Conservation (phyloP, 2,113 vertebrate species). For the Struthidea cinerea region DNA sequence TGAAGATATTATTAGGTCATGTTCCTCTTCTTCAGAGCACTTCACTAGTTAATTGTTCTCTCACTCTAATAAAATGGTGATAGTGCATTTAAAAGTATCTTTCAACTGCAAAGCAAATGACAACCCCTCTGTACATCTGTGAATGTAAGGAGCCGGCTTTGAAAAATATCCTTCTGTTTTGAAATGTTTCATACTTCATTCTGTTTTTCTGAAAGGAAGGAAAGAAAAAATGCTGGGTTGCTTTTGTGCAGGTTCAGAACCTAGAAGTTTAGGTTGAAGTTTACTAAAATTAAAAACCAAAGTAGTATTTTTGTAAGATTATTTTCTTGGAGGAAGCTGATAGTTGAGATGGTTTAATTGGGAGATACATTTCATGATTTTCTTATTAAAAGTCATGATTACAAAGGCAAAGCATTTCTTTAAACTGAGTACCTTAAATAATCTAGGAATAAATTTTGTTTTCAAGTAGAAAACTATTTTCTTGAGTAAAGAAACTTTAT, state of each 20-base stretch:
- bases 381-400: background rate
- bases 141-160: background rate
- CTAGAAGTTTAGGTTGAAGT: background rate
- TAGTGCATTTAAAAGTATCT: background rate
- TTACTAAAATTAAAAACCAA: background rate
- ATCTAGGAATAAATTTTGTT: background rate
- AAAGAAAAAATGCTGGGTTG: background rate
- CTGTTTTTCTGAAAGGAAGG: background rate
- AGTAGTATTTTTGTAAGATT: background rate
- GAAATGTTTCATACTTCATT: background rate
- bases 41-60: background rate
- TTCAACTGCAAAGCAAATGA: background rate
- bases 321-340: background rate
- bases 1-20: background rate
- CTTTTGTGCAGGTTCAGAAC: background rate
- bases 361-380: background rate
- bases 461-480: background rate
- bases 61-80: background rate
- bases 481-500: background rate
- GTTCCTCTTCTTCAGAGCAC: background rate
- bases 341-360: background rate
- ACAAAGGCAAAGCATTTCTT: background rate
- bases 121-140: background rate
- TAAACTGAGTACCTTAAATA: background rate
- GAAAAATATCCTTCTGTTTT: background rate